Conservation (phyloP, 2,113 vertebrate species). For the Chaenocephalus aceratus region DNA sequence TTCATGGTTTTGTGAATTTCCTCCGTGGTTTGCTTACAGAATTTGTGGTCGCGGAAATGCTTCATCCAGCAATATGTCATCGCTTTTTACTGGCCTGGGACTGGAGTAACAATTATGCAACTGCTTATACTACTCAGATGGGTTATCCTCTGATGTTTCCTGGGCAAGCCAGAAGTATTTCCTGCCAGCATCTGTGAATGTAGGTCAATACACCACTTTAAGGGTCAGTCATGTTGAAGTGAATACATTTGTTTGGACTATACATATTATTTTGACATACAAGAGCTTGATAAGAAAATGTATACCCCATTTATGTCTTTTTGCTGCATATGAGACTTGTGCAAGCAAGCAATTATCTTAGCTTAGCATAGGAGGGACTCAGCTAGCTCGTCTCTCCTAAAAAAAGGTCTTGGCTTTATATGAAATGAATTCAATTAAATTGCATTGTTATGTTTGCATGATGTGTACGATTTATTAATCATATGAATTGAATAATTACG, state of each 20-base stretch:
- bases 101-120: conserved; percentile 53
- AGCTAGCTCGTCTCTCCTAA: not conserved
- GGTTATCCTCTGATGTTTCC: conserved; percentile 55
- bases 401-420: not conserved
- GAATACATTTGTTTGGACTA: too few relatives aligned
- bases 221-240: not conserved
- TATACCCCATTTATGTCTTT: not conserved
- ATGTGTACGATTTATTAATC: not conserved
- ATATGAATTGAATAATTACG: not conserved
- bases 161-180: conserved; percentile 44
- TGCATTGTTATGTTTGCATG: not conserved
- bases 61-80: conserved; percentile 22
- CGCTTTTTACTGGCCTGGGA: conserved; percentile 36
- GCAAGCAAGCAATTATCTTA: not conserved
- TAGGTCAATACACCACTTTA: conserved; percentile 55
- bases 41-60: conserved; percentile 22
- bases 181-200: conserved; percentile 44
- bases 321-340: too few relatives aligned
- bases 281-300: not conserved
- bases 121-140: conserved; percentile 34
- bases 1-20: conserved; percentile 3
- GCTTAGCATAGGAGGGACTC: not conserved
- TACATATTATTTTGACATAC: too few relatives aligned
- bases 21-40: conserved; percentile 16
- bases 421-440: not conserved